Percentiles rank a stretch among this genome's conserved stretches.
Evolutionary conservation across 2,797 vertebrate genomes (phyloP).

Genomic region (Ataeniobius toweri): DNA sequence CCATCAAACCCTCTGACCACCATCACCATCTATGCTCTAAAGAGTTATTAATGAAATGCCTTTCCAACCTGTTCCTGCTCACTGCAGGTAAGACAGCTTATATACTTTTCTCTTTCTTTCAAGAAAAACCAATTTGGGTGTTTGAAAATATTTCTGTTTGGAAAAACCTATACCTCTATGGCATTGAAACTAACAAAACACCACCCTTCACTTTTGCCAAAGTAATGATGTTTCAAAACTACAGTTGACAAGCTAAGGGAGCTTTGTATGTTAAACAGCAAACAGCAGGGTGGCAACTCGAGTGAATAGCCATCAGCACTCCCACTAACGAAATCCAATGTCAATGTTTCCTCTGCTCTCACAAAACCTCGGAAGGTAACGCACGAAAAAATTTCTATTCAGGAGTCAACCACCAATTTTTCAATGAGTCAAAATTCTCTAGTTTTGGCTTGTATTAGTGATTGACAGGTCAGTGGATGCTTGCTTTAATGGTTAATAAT

Average conservation of each 20-base stretch:
- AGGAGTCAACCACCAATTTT: neutral
- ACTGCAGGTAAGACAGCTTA: neutral
- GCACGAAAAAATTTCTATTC: conserved; percentile 21
- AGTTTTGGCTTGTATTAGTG: too few relatives aligned
- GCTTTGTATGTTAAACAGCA: neutral
- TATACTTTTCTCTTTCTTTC: neutral
- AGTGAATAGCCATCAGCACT: too few relatives aligned
- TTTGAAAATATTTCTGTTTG: neutral
- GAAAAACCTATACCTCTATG: neutral
- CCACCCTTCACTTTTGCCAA: neutral
- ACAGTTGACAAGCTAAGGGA: neutral
- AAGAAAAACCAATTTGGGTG: neutral
- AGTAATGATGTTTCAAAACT: neutral
- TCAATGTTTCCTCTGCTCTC: neutral
- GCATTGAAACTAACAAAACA: neutral
- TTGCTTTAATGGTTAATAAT: neutral
- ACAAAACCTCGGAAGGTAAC: conserved; percentile 32
- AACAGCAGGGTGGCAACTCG: neutral
- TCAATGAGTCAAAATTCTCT: too few relatives aligned
- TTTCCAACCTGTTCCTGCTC: neutral
- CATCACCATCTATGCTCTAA: neutral
- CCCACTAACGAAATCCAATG: neutral
- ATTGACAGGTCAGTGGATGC: too few relatives aligned
- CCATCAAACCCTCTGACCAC: too few relatives aligned
- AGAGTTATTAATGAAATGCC: neutral